phyloP scores from a whole-genome alignment of 2,888 invertebrate species.

The Steinernema hermaphroditum region DNA sequence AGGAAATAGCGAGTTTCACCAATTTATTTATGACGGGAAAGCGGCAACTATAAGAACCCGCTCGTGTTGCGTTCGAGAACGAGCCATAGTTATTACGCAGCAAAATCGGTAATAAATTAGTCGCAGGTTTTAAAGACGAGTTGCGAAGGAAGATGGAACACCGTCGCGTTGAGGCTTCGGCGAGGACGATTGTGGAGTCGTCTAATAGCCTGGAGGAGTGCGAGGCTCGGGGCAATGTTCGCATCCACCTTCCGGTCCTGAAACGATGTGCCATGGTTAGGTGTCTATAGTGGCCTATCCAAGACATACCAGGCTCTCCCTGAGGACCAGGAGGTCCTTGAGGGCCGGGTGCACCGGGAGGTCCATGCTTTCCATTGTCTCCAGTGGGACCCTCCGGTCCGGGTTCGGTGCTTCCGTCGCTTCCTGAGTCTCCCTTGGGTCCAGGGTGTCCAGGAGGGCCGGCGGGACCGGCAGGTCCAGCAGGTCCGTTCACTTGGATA shows the following conservation, averaged over 20 bases:
- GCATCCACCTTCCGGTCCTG: constrained; percentile 58
- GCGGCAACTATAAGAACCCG: constrained; percentile 12
- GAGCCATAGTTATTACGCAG: constrained; percentile 25
- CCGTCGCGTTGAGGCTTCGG: constrained; percentile 33
- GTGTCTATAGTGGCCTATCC: background rate
- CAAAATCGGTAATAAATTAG: constrained; percentile 26
- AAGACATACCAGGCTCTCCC: constrained; percentile 42
- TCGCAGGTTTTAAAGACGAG: constrained; percentile 5
- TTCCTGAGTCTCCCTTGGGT: constrained; percentile 54
- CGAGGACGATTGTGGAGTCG: background rate
- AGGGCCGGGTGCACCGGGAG: constrained; percentile 55
- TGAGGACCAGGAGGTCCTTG: constrained; percentile 49
- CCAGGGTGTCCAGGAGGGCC: constrained; percentile 58
- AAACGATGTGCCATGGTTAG: constrained; percentile 34
- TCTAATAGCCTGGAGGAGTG: constrained; percentile 63
- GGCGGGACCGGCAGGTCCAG: constrained; percentile 58
- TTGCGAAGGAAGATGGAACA: background rate
- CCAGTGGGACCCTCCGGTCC: constrained; percentile 43
- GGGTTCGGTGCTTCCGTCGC: constrained; percentile 41
- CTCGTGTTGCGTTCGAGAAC: constrained; percentile 23
- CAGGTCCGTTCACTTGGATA: constrained; percentile 38
- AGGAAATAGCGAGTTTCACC: background rate
- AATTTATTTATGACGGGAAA: constrained; percentile 5
- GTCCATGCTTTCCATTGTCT: constrained; percentile 55
- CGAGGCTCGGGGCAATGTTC: constrained; percentile 62